Evolutionary conservation across 2,888 invertebrate genomes (phyloP).

Genomic region (Carterocephalus palaemon): DNA sequence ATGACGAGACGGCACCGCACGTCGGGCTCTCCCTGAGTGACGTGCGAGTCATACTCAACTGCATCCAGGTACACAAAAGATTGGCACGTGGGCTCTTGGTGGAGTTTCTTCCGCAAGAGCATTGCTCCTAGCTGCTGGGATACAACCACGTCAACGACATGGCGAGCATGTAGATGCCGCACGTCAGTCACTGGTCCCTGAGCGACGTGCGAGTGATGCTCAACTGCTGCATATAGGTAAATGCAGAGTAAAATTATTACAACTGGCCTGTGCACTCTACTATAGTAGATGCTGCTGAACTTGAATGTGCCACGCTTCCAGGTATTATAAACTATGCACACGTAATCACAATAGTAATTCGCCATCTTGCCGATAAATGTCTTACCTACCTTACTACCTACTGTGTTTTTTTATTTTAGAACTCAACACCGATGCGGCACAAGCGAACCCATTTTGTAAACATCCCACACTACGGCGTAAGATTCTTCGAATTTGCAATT

Average conservation of each 20-base stretch:
- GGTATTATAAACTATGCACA: no score
- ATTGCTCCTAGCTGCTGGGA: slow-evolving; percentile 84
- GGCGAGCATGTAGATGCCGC: slow-evolving; percentile 89
- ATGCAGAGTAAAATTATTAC: no score
- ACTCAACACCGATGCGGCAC: slow-evolving; percentile 93
- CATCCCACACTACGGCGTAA: slow-evolving; percentile 88
- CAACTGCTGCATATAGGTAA: slow-evolving; percentile 87
- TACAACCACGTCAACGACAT: slow-evolving; percentile 91
- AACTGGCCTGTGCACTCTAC: no score
- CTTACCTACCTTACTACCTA: not conserved
- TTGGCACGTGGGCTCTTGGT: slow-evolving; percentile 93
- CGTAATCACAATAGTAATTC: not conserved
- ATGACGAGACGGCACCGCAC: slow-evolving; percentile 91
- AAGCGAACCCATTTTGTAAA: slow-evolving; percentile 93
- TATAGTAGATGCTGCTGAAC: no score
- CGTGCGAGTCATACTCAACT: slow-evolving; percentile 86
- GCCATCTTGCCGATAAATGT: not conserved
- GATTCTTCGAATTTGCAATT: slow-evolving; percentile 89
- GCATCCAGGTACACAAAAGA: slow-evolving; percentile 89
- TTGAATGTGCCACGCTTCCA: no score
- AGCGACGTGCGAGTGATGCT: slow-evolving; percentile 87
- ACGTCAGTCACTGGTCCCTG: slow-evolving; percentile 89
- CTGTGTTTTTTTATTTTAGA: slow-evolving; percentile 75
- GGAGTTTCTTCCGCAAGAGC: slow-evolving; percentile 91
- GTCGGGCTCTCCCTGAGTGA: slow-evolving; percentile 88